Base-by-base conservation (phyloP, 2,113 vertebrate species). In the Trogon surrucura region DNA sequence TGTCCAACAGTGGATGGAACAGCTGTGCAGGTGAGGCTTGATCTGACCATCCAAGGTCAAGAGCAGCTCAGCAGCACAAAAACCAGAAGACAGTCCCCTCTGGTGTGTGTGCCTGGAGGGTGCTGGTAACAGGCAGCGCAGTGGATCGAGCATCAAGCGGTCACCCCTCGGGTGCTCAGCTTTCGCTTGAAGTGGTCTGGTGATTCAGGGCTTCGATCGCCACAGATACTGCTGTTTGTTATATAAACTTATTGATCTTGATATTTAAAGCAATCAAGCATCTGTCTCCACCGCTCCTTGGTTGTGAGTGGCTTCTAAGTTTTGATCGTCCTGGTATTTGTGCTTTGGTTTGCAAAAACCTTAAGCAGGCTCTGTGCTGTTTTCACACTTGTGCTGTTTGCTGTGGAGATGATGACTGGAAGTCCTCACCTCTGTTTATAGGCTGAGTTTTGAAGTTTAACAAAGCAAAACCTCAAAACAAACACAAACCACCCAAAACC, bases 371-470 rank as follows among this genome's bases (percentile, higher is more conserved):
- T 51, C 13, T 16, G 32, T 58, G 41, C 34, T 12, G 78, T 12
- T 75, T 48, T 36, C 61, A 15, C 0, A 1, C 6, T 2, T 1
- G 0, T 0, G 4, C 20, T 30, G 13, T 51, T 77, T 54, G 80
- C 16, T 32, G n/a, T 7, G 25, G 9, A 12, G 16, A 4, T 38
- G 14, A 27, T 38, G 50, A 26, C 14, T 27, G 4, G 8, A 32
- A 56, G 16, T 38, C 26, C 19, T 84, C 53, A 27, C 34, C 60
- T 62, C 5, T 12, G 10, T 30, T 30, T 50, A 4, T 27, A 62
- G 14, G 11, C 12, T 20, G 21, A 51, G 16, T 3, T 1, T 57
- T 38, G 29, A 82, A 62, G 54, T 7, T 30, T 17, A 5, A 21
- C 32, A 27, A 41, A 5, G 38, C 12, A 19, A 54, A 41, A 50